Conservation (phyloP, 2,797 vertebrate genomes). For the Poliocrania exsul region DNA sequence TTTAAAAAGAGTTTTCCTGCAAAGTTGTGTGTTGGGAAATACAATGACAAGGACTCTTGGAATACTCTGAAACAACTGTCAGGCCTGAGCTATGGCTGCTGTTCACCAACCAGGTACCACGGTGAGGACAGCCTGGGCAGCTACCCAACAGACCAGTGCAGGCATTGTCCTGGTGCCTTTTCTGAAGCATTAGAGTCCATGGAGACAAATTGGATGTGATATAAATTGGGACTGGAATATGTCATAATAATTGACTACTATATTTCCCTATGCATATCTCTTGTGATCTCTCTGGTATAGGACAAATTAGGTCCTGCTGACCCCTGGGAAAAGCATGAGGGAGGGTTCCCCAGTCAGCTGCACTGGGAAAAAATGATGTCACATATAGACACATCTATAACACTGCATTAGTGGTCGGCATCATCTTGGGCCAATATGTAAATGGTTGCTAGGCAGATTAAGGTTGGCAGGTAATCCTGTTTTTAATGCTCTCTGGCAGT, state of each 20-base stretch:
- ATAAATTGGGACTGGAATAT: background rate
- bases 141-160: background rate
- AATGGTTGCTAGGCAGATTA: background rate
- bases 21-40: background rate
- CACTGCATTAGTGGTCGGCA: accelerated
- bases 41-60: background rate
- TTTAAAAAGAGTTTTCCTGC: background rate
- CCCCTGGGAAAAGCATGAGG: background rate
- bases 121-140: background rate
- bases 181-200: background rate
- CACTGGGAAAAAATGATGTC: background rate
- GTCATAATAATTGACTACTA: background rate
- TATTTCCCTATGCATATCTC: background rate
- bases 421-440: background rate
- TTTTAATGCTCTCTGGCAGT: background rate
- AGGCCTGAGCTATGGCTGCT: background rate
- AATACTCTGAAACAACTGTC: background rate
- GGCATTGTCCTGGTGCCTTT: background rate
- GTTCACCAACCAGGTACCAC: accelerated
- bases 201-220: background rate
- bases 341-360: background rate
- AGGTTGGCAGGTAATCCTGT: background rate
- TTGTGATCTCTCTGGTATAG: background rate
- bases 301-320: background rate
- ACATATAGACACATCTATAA: accelerated